A percentile compares a stretch with the other conserved stretches of the same genome.
Conservation (phyloP, 2,113 vertebrate species). For the Myrmophylax atrothorax region DNA sequence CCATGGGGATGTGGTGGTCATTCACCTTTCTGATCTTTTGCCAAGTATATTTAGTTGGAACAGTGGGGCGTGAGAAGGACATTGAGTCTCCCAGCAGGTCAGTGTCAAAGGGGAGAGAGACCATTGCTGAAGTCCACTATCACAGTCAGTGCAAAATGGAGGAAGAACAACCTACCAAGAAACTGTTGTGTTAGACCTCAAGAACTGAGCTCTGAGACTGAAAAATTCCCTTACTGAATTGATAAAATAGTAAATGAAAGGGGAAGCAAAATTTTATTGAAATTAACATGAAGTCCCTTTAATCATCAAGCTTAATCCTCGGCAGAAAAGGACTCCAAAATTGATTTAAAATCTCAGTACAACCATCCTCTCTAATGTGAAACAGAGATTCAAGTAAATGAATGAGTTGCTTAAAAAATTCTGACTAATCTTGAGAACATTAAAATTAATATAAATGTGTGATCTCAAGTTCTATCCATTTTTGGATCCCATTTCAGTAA, state of each 20-base stretch:
- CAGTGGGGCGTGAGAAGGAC: neutral
- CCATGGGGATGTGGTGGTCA: neutral
- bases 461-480: constrained; percentile 71
- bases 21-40: constrained; percentile 33
- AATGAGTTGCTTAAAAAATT: constrained; percentile 75
- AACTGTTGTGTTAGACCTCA: neutral
- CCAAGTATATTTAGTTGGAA: constrained; percentile 44
- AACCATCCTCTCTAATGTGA: constrained; percentile 66
- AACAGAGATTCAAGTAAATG: constrained; percentile 71
- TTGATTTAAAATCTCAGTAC: constrained; percentile 69
- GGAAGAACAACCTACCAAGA: neutral
- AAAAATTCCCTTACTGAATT: constrained; percentile 41
- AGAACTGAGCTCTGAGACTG: neutral
- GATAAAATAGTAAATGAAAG: constrained; percentile 64
- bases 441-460: constrained; percentile 74
- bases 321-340: constrained; percentile 53
- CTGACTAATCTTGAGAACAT: constrained; percentile 73
- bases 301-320: constrained; percentile 62
- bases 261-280: constrained; percentile 62
- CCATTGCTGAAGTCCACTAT: constrained; percentile 14
- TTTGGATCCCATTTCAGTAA: constrained; percentile 39
- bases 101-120: constrained; percentile 27
- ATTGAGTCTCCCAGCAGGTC: neutral
- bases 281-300: constrained; percentile 66
- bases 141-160: neutral